These are phyloP conservation scores for Pandion haliaetus DNA, from an alignment of 2,113 vertebrate species.

Conservation along the genomic window DNA sequence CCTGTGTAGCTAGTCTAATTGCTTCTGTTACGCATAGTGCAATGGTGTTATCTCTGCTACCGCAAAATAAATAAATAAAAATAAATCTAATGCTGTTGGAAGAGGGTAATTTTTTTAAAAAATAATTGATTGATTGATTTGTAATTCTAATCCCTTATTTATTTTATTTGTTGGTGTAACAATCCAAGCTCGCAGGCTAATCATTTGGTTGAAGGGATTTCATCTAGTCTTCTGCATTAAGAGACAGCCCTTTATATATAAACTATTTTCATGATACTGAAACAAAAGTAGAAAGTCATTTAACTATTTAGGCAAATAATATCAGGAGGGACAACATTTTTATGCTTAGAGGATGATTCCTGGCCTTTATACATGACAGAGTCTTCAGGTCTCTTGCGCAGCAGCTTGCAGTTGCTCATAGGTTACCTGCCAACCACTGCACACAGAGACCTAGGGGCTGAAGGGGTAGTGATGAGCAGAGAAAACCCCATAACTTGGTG, in stretches of 20 bases:
- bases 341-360: neutral
- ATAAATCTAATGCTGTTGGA: neutral
- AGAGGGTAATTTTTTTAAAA: neutral
- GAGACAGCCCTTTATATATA: neutral
- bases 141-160: neutral
- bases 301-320: neutral
- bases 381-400: neutral
- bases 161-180: neutral
- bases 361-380: neutral
- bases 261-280: neutral
- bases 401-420: neutral
- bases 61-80: neutral
- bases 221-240: neutral
- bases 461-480: neutral
- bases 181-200: neutral
- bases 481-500: accelerated
- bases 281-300: neutral
- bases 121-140: neutral
- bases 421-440: neutral
- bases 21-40: neutral
- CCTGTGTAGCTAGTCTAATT: neutral
- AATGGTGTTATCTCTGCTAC: neutral
- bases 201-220: neutral
- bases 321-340: neutral
- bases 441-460: neutral